These are phyloP conservation scores for Artemia sinica DNA, from an alignment of 2,888 invertebrate genomes.

Conservation along the genomic window DNA sequence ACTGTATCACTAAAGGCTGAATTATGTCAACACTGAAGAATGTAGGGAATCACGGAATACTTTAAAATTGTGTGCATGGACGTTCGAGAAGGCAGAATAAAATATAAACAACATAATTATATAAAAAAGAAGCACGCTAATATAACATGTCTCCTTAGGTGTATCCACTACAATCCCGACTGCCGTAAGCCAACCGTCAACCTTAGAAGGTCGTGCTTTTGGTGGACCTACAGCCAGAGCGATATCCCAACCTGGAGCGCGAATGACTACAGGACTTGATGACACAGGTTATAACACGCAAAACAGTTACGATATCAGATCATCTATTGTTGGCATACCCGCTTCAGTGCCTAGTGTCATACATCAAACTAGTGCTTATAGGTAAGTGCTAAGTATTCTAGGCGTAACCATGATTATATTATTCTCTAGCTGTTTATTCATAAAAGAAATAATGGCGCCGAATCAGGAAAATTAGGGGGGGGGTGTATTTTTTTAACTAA, in stretches of 20 bases:
- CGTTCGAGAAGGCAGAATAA: too few relatives aligned
- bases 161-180: conserved; percentile 12
- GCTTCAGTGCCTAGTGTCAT: conserved; percentile 2
- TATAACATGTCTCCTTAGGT: background rate
- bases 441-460: too few relatives aligned
- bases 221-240: background rate
- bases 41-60: too few relatives aligned
- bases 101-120: too few relatives aligned
- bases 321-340: conserved; percentile 1
- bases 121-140: too few relatives aligned
- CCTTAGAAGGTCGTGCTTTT: conserved; percentile 3
- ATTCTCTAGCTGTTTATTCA: too few relatives aligned
- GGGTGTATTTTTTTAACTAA: too few relatives aligned
- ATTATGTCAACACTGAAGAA: too few relatives aligned
- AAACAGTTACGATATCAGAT: conserved; percentile 3
- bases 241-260: background rate
- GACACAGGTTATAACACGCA: conserved; percentile 4
- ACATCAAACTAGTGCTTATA: conserved; percentile 7
- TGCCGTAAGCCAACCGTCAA: background rate
- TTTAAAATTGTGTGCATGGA: too few relatives aligned
- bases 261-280: background rate
- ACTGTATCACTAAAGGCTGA: too few relatives aligned
- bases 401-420: too few relatives aligned
- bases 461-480: too few relatives aligned
- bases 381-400: background rate